These are phyloP conservation scores for Falco concolor DNA, from an alignment of 2,797 vertebrate genomes.

Conservation along the genomic window DNA sequence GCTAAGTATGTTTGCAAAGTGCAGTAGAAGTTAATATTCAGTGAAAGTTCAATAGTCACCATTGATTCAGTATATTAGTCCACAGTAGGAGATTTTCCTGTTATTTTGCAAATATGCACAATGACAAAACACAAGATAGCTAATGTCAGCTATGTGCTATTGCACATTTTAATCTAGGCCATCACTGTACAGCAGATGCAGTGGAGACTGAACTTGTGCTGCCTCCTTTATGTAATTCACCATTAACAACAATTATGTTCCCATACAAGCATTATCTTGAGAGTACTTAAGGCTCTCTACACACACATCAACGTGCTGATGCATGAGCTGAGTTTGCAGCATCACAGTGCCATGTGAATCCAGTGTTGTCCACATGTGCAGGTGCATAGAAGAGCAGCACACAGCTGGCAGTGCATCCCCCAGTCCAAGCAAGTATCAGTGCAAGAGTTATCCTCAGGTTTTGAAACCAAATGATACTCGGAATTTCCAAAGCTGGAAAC, in stretches of 20 bases:
- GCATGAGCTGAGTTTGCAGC: not conserved
- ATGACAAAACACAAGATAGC: not conserved
- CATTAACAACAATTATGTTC: not conserved
- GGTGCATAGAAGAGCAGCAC: not conserved
- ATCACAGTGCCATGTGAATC: not conserved
- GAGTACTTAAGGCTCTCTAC: not conserved
- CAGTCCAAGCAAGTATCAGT: not conserved
- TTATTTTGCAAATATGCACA: not conserved
- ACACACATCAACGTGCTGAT: accelerated
- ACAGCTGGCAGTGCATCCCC: not conserved
- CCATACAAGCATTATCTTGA: accelerated
- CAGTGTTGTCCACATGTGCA: not conserved
- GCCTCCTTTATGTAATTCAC: not conserved
- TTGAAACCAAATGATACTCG: not conserved
- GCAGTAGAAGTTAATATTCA: conserved; percentile 7
- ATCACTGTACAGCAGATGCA: not conserved
- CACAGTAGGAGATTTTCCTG: not conserved
- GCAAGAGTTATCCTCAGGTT: not conserved
- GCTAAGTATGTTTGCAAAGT: not conserved
- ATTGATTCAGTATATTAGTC: not conserved
- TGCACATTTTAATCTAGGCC: not conserved
- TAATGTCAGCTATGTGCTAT: not conserved
- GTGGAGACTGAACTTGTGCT: not conserved
- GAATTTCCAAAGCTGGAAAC: not conserved
- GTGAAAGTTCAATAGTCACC: not conserved